Evolutionary conservation across 2,888 invertebrate species (phyloP).

Genomic region (Diaphora mendica): DNA sequence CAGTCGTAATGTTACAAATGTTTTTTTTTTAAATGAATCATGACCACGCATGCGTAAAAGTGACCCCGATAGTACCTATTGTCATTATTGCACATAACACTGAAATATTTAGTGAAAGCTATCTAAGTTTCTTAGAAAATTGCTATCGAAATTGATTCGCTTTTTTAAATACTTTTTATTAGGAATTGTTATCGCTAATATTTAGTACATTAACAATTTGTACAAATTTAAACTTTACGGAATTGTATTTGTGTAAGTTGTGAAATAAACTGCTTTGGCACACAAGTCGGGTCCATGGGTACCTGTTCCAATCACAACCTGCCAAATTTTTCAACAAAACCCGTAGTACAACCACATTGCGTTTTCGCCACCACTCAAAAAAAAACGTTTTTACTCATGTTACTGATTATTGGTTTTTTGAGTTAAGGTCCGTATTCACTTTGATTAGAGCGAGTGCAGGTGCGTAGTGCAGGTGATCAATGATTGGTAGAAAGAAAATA

Average conservation of each 20-base stretch:
- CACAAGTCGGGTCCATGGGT: background rate
- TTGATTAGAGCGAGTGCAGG: too few species aligned
- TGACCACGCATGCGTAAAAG: conserved; percentile 62
- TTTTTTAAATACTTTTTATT: background rate
- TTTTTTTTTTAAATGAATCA: conserved; percentile 59
- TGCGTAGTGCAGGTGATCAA: too few species aligned
- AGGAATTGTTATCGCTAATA: conserved; percentile 1
- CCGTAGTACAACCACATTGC: background rate
- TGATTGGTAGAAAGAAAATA: too few species aligned
- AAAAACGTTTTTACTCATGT: background rate
- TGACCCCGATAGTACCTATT: conserved; percentile 59
- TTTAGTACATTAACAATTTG: background rate
- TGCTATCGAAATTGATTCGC: background rate
- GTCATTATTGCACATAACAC: conserved; percentile 52
- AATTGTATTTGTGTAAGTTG: background rate
- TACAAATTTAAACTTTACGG: background rate
- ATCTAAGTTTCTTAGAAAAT: conserved; percentile 11
- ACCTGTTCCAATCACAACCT: background rate
- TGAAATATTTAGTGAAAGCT: conserved; percentile 53
- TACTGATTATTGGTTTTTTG: background rate
- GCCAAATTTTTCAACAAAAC: background rate
- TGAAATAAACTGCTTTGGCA: conserved; percentile 25
- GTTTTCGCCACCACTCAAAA: background rate
- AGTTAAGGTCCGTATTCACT: too few species aligned
- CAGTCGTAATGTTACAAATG: conserved; percentile 35